Evolutionary conservation across 2,888 invertebrate genomes (phyloP).

Genomic region (Electrophaes corylata): DNA sequence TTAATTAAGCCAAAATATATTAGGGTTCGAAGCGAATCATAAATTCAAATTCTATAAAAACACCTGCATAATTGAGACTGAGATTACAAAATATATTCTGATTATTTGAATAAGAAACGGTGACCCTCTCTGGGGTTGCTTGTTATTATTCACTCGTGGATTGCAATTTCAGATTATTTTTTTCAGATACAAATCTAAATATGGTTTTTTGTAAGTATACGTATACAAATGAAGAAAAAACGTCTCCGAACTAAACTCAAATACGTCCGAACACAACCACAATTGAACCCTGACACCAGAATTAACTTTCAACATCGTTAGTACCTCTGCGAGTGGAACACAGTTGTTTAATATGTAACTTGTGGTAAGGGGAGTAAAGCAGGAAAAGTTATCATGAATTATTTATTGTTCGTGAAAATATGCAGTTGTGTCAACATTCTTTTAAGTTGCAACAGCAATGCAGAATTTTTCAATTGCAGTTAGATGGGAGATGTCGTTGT

Average conservation of each 20-base stretch:
- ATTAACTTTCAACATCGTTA: constrained; percentile 9
- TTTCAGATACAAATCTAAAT: background rate
- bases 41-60: constrained; percentile 35
- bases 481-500: background rate
- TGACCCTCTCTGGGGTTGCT: background rate
- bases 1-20: constrained; percentile 75
- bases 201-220: no score
- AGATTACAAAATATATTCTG: constrained; percentile 9
- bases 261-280: no score
- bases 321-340: constrained; percentile 2
- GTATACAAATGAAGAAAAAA: no score
- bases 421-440: constrained; percentile 12
- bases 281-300: background rate
- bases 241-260: no score
- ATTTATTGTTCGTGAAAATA: constrained; percentile 46
- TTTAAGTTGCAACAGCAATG: constrained; percentile 3
- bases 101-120: constrained; percentile 6
- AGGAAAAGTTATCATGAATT: constrained; percentile 45
- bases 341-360: constrained; percentile 12
- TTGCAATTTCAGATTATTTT: background rate
- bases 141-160: background rate
- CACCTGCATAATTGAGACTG: constrained; percentile 32
- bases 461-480: constrained; percentile 1
- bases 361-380: constrained; percentile 45
- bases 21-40: constrained; percentile 43